Percentiles rank a stretch among this genome's conserved stretches.
Conservation (phyloP, 2,113 vertebrate species). For the Tinamus guttatus region DNA sequence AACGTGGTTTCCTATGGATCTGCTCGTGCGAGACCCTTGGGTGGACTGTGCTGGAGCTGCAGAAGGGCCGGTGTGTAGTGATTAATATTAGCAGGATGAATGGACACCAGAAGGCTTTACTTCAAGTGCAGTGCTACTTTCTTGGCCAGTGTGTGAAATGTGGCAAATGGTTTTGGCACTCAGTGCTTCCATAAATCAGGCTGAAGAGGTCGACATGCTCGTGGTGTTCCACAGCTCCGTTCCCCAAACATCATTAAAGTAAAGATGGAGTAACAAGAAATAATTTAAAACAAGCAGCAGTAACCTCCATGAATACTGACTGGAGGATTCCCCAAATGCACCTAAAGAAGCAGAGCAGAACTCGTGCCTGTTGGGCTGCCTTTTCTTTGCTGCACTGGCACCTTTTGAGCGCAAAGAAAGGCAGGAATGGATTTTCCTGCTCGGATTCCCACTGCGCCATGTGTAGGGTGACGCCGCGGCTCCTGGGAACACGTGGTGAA, state of each 20-base stretch:
- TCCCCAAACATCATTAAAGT: not conserved
- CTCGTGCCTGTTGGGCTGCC: not conserved
- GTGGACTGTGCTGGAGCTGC: not conserved
- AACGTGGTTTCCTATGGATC: accelerated
- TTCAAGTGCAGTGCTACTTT: not conserved
- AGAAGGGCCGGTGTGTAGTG: not conserved
- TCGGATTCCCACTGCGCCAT: accelerated
- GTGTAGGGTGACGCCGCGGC: not conserved
- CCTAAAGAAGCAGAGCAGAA: not conserved
- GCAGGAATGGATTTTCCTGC: not conserved
- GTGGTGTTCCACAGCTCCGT: not conserved
- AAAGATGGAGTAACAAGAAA: not conserved
- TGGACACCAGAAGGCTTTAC: not conserved
- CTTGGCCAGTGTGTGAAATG: conserved; percentile 13
- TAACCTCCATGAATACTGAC: accelerated
- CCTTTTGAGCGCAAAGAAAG: not conserved
- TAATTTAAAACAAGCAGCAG: not conserved
- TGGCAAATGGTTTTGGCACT: conserved; percentile 36
- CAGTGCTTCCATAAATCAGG: conserved; percentile 6
- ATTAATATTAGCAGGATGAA: not conserved
- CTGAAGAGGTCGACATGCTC: not conserved
- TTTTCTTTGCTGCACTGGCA: accelerated
- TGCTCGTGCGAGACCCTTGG: not conserved
- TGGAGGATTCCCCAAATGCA: not conserved
- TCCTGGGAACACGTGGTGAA: not conserved